phyloP scores from a whole-genome alignment of 2,888 invertebrate genomes.

The Patella pellucida region DNA sequence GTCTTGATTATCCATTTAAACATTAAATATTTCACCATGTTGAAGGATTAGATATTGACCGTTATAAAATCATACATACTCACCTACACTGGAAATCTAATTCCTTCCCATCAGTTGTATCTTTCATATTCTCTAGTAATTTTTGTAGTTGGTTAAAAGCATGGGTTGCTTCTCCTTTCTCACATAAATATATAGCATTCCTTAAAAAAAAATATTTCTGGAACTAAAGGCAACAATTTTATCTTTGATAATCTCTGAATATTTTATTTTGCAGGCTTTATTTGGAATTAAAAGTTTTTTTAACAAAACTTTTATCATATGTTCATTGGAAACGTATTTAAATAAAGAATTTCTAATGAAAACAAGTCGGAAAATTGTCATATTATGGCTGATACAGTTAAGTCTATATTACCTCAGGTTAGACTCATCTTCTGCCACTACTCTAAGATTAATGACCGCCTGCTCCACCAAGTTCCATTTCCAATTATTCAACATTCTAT shows the following conservation, averaged over 20 bases:
- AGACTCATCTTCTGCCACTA: constrained; percentile 80
- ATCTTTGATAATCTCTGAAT: no score
- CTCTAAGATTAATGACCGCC: constrained; percentile 79
- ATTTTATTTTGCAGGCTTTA: no score
- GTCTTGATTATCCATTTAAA: no score
- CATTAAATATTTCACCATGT: no score
- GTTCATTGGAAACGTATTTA: no score
- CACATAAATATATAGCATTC: constrained; percentile 60
- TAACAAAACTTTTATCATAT: no score
- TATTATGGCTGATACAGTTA: background rate
- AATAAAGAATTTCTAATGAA: no score
- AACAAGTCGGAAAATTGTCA: no score
- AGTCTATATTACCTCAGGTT: constrained; percentile 53
- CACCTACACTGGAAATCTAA: constrained; percentile 57
- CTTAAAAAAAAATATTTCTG: constrained; percentile 36
- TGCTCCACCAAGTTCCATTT: constrained; percentile 81
- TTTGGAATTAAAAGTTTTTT: no score
- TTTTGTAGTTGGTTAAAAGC: constrained; percentile 53
- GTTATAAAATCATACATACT: background rate
- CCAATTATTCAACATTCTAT: constrained; percentile 70
- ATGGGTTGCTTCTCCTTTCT: constrained; percentile 63
- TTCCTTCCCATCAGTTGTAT: constrained; percentile 40
- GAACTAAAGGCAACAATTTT: background rate
- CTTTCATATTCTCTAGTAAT: constrained; percentile 51
- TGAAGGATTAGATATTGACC: no score